phyloP scores from a whole-genome alignment of 1,140 invertebrate species.

The Drosophila parvula region DNA sequence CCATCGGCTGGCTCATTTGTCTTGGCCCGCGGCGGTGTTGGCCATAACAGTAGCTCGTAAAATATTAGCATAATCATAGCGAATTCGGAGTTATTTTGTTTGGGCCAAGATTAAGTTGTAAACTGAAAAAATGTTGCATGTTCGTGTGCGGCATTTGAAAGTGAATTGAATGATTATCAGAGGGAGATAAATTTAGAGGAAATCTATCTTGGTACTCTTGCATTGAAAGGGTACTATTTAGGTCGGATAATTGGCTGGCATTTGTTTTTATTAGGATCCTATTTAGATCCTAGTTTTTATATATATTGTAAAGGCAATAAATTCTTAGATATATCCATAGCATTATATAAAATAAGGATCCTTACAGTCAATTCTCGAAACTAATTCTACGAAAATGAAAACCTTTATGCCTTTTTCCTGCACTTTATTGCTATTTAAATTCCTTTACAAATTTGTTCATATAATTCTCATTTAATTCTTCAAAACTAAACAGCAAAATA shows the following conservation, averaged over 20 bases:
- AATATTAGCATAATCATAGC: slow-evolving; percentile 73
- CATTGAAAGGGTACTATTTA: not conserved
- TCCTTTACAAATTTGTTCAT: not conserved
- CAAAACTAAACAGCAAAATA: no score
- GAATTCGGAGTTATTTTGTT: slow-evolving; percentile 43
- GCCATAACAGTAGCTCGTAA: slow-evolving; percentile 73
- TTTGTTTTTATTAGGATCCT: not conserved
- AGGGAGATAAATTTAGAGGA: not conserved
- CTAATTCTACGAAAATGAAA: no score
- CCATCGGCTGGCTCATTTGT: slow-evolving; percentile 34
- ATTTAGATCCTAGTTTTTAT: not conserved
- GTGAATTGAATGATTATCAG: slow-evolving; percentile 32
- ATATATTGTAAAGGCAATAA: not conserved
- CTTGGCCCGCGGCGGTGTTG: slow-evolving; percentile 26
- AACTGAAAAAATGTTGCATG: slow-evolving; percentile 24
- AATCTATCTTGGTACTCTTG: not conserved
- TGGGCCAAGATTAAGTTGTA: slow-evolving; percentile 61
- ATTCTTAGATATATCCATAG: no score
- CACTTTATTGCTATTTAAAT: not conserved
- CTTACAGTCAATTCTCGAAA: no score
- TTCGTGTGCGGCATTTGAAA: slow-evolving; percentile 48
- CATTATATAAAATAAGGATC: no score
- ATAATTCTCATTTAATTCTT: not conserved
- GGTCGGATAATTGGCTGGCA: not conserved
- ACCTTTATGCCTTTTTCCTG: no score